A percentile compares a stretch with the other conserved stretches of the same genome.
Evolutionary conservation across 92 coral and sea anemone species (phyloP).

Genomic region (Zoanthus sociatus): DNA sequence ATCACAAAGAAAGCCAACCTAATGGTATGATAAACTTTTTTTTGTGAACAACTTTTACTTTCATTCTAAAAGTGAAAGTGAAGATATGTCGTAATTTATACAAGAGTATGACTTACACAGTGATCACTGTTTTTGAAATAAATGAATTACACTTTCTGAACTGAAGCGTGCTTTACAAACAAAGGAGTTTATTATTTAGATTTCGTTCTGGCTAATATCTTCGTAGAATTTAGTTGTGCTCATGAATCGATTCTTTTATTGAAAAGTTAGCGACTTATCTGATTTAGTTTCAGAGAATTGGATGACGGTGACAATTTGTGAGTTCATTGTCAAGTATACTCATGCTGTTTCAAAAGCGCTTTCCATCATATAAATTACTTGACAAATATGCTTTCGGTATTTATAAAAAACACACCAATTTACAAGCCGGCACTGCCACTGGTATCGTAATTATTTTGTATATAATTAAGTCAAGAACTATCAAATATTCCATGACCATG

Average conservation of each 20-base stretch:
- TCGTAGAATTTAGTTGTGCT: background rate
- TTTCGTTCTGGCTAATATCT: conserved; percentile 2
- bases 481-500: background rate
- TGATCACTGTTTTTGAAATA: background rate
- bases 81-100: background rate
- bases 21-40: background rate
- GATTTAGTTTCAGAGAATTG: background rate
- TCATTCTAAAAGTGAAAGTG: background rate
- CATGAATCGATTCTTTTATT: background rate
- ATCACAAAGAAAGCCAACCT: background rate
- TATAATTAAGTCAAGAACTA: background rate
- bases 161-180: conserved; percentile 25
- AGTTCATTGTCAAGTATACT: background rate
- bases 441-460: background rate
- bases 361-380: conserved; percentile 3
- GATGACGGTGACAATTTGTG: background rate
- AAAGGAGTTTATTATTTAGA: conserved; percentile 13
- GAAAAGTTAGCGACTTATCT: background rate
- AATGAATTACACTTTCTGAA: background rate
- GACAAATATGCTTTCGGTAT: background rate
- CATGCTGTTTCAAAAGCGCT: background rate
- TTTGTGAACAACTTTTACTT: background rate
- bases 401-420: background rate
- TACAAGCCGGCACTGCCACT: background rate
- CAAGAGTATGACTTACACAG: background rate